Percentiles rank a stretch among this genome's conserved stretches.
Conservation (phyloP, 2,113 vertebrate species). For the Panthera tigris region DNA sequence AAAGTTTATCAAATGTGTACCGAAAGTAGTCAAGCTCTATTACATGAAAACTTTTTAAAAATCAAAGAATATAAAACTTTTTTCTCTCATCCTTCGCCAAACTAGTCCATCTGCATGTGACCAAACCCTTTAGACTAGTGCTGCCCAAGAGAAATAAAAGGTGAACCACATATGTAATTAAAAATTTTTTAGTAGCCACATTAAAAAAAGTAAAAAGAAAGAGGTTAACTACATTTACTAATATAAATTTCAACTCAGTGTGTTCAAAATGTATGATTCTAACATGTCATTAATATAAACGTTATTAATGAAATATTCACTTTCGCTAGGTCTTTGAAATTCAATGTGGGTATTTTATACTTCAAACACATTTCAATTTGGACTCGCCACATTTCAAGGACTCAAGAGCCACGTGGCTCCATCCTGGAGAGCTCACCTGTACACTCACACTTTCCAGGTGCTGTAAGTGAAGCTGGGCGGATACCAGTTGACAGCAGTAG, state of each 20-base stretch:
- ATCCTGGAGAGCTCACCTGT: background rate
- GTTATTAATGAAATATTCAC: background rate
- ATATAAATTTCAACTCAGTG: background rate
- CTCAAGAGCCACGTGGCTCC: background rate
- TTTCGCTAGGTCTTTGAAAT: constrained; percentile 2
- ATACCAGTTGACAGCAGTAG: background rate
- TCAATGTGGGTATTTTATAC: background rate
- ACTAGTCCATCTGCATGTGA: background rate
- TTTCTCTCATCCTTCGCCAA: background rate
- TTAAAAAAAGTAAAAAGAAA: background rate
- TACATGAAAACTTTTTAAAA: background rate
- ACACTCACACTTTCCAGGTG: background rate
- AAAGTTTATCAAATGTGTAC: background rate
- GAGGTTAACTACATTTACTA: background rate
- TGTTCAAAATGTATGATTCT: background rate
- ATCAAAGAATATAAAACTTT: background rate
- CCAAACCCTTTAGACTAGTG: background rate
- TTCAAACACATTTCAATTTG: background rate
- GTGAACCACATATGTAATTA: background rate
- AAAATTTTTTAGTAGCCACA: background rate
- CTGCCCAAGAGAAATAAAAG: constrained; percentile 12
- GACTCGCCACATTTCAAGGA: background rate
- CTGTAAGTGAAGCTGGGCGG: background rate
- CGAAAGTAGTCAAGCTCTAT: background rate
- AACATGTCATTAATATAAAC: background rate